phyloP scores from a whole-genome alignment of 1,140 invertebrate genomes.

The Plodia interpunctella region DNA sequence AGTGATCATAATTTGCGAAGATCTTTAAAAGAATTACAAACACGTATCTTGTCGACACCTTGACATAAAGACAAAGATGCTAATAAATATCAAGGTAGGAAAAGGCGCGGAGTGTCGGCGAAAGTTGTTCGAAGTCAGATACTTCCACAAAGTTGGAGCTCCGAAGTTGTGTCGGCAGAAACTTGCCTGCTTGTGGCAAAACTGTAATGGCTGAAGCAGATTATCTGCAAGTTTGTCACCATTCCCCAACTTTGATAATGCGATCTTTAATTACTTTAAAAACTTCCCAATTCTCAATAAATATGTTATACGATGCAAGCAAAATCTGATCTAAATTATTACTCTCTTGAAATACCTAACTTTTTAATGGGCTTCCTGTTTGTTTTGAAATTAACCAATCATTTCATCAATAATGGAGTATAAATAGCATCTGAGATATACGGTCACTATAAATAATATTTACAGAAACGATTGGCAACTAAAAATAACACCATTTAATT shows the following conservation, averaged over 20 bases:
- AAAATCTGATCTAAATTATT: background rate
- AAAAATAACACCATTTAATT: constrained; percentile 18
- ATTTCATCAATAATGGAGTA: background rate
- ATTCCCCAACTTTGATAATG: constrained; percentile 43
- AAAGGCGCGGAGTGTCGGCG: constrained; percentile 26
- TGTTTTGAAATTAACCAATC: too few relatives aligned
- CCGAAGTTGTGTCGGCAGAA: constrained; percentile 38
- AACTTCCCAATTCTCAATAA: constrained; percentile 7
- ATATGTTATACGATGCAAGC: background rate
- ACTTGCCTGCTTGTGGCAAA: constrained; percentile 49
- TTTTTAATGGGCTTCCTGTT: background rate
- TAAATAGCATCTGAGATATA: background rate
- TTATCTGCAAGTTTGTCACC: constrained; percentile 53
- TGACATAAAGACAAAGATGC: constrained; percentile 14
- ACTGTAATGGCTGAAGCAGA: constrained; percentile 56
- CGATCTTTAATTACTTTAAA: constrained; percentile 41
- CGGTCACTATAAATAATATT: background rate
- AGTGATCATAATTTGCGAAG: too few relatives aligned
- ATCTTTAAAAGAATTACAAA: too few relatives aligned
- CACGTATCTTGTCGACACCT: background rate
- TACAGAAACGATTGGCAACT: background rate
- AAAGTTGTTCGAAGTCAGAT: constrained; percentile 37
- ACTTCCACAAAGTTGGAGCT: constrained; percentile 41
- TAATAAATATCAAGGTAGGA: constrained; percentile 33
- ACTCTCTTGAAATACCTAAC: background rate